Evolutionary conservation across 2,113 vertebrate genomes (phyloP).

Genomic region (Mesembrinibis cayennensis): DNA sequence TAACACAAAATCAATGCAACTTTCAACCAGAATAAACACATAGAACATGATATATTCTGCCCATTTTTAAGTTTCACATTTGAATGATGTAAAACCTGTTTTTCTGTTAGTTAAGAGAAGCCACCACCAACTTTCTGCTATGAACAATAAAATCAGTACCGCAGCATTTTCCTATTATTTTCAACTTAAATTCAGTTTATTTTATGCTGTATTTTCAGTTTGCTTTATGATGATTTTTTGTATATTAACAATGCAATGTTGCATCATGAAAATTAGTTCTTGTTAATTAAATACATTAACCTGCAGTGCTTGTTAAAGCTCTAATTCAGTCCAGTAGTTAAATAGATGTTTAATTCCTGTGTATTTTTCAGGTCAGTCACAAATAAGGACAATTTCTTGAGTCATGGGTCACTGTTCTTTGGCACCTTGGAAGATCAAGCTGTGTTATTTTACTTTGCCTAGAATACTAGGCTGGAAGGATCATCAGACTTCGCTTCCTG

Average conservation of each 20-base stretch:
- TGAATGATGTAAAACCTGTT: background rate
- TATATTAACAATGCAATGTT: background rate
- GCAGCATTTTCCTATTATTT: background rate
- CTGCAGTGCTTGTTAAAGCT: background rate
- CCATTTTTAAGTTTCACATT: background rate
- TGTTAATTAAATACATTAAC: background rate
- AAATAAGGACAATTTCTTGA: background rate
- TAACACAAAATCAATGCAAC: background rate
- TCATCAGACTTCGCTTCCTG: background rate
- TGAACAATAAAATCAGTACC: background rate
- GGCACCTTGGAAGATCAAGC: background rate
- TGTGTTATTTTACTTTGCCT: background rate
- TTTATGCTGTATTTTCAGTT: background rate
- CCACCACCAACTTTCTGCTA: background rate
- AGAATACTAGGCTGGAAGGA: background rate
- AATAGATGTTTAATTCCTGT: background rate
- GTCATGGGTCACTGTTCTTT: background rate
- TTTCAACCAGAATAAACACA: background rate
- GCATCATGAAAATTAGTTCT: background rate
- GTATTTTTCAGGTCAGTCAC: background rate
- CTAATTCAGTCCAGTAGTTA: background rate
- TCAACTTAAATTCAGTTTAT: background rate
- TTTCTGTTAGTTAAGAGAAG: background rate
- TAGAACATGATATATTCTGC: background rate
- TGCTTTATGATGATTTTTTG: background rate